These are phyloP conservation scores for Maniola hyperantus DNA, from an alignment of 2,888 invertebrate genomes.

Conservation along the genomic window DNA sequence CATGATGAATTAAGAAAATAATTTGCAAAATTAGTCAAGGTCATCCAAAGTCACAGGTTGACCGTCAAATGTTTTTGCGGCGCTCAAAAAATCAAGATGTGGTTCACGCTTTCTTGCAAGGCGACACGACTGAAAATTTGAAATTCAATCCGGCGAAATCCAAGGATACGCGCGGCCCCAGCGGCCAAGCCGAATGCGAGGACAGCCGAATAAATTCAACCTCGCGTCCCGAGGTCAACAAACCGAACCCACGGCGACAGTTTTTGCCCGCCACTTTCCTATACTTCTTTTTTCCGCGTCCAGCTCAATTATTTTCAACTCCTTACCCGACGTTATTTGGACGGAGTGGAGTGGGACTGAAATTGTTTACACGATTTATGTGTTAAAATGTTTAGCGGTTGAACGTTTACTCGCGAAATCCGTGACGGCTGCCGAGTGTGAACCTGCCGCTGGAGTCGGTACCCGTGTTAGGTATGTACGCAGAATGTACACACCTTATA, in stretches of 20 bases:
- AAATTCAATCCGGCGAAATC: slow-evolving; percentile 75
- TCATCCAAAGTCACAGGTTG: slow-evolving; percentile 26
- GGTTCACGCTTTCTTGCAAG: slow-evolving; percentile 65
- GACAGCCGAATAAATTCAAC: slow-evolving; percentile 66
- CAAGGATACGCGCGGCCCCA: slow-evolving; percentile 57
- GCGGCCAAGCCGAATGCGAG: slow-evolving; percentile 47
- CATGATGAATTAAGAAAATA: too few relatives aligned
- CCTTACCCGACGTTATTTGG: slow-evolving; percentile 64
- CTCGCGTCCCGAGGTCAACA: slow-evolving; percentile 60
- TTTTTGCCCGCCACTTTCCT: slow-evolving; percentile 74
- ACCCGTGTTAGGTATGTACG: slow-evolving; percentile 1
- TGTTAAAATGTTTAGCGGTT: slow-evolving; percentile 60
- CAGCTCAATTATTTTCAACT: slow-evolving; percentile 77
- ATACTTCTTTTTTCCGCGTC: slow-evolving; percentile 64
- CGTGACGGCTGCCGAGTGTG: slow-evolving; percentile 26
- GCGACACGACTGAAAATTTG: slow-evolving; percentile 76
- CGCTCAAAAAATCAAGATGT: slow-evolving; percentile 42
- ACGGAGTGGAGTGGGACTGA: slow-evolving; percentile 52
- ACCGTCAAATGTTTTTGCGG: slow-evolving; percentile 28
- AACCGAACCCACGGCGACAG: slow-evolving; percentile 66
- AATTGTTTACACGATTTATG: slow-evolving; percentile 66
- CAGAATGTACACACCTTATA: slow-evolving; percentile 4
- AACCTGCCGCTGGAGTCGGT: background rate
- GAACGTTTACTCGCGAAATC: slow-evolving; percentile 40
- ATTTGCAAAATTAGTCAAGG: slow-evolving; percentile 9